These are phyloP conservation scores for Microcebus murinus DNA, from an alignment of 2,113 vertebrate species.

Conservation along the genomic window DNA sequence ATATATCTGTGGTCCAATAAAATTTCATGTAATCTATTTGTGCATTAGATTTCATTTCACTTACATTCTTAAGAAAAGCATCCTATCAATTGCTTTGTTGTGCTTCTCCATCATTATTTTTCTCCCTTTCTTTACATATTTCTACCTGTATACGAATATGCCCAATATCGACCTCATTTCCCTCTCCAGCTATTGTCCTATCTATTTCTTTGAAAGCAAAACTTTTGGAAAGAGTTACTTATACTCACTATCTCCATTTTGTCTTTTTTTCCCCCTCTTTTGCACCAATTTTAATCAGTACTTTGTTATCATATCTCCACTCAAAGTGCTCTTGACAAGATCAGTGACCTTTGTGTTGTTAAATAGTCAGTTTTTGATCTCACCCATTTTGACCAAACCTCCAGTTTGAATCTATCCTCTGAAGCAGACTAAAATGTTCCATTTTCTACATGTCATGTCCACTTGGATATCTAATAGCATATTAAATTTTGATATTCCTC, in stretches of 20 bases:
- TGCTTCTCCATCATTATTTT: not conserved
- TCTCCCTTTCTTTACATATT: not conserved
- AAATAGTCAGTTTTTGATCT: not conserved
- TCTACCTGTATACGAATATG: not conserved
- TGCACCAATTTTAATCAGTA: not conserved
- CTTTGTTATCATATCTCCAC: not conserved
- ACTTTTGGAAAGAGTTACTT: not conserved
- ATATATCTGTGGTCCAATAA: not conserved
- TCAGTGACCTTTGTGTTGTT: not conserved
- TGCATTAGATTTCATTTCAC: not conserved
- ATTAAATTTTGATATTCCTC: not conserved
- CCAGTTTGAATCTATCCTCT: not conserved
- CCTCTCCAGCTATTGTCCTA: not conserved
- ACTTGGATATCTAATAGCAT: not conserved
- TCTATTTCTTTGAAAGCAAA: not conserved
- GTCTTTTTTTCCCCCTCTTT: not conserved
- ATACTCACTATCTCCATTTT: not conserved
- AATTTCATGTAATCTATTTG: not conserved
- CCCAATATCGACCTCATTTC: not conserved
- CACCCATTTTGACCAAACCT: not conserved
- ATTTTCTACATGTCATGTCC: not conserved
- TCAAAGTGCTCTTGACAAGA: not conserved
- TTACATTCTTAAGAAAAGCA: not conserved
- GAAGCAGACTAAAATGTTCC: not conserved
- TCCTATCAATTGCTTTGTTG: rapidly evolving